Base-by-base conservation (phyloP, 1,140 invertebrate genomes). In the Ceratina japonica region DNA sequence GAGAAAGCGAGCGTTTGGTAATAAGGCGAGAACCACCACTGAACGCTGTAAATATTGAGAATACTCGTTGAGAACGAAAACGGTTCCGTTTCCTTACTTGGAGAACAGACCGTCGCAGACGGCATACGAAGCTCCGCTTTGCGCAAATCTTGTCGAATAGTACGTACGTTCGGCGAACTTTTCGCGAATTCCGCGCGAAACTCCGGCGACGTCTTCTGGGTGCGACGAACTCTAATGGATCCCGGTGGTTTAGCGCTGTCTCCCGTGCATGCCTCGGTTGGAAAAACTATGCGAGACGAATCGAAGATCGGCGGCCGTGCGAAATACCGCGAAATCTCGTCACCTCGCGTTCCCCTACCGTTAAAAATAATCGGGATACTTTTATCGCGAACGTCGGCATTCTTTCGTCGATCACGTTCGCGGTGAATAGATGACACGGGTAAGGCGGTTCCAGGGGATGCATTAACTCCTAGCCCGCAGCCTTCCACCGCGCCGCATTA, bases 1-100 rank as follows among this genome's bases (percentile, higher is more conserved):
- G 73, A 49, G 62, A 65, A 75, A 75, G 20, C 51, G 52, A 24
- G 16, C 20, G 31, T 49, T 49, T 20, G 73, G 52, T 58, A 58
- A 75, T 49, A 44, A 44, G 37, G 5, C 31, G 16, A 16, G 16
- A 15, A 22, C 8, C 52, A n/a, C 20, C n/a, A 15, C 24, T 18
- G 24, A 58, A 58, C 13, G 20, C 10, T 44, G 37, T 3, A 44
- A 31, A 8, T 59, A 15, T 37, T 12, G 56, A 8, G 10, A 2
- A 15, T 12, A 22, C 52, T 15, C 18, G 7, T 75, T 24, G 44
- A 24, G 7, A 8, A 15, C 22, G 3, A 16, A 13, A 0, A 7
- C 3, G 13, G 8, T 31, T n/a, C 27, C 27, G 27, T 31, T 31
- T 31, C 37, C 37, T 44, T 44, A 44, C 37, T 44, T 44, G 37